phyloP scores from a whole-genome alignment of 2,888 invertebrate genomes.

The Dorcus hopei region DNA sequence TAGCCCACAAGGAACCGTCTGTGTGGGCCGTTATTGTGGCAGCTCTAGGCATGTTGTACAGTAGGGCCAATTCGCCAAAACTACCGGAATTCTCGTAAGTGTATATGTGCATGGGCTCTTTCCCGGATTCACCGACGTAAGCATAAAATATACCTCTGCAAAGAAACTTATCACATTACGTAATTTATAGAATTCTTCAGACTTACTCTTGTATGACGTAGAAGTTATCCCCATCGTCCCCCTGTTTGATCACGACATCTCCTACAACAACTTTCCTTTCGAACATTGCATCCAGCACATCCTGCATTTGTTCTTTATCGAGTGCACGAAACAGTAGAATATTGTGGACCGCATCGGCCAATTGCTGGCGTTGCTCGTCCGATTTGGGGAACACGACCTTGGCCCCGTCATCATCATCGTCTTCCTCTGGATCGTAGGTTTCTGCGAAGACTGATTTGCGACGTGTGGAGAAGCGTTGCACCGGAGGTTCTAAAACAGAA shows the following conservation, averaged over 20 bases:
- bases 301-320: constrained; percentile 86
- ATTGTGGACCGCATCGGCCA: constrained; percentile 84
- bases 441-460: constrained; percentile 96
- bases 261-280: constrained; percentile 82
- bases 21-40: constrained; percentile 86
- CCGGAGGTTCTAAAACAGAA: constrained; percentile 79
- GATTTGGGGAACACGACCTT: constrained; percentile 91
- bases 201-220: constrained; percentile 93
- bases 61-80: constrained; percentile 94
- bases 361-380: constrained; percentile 86
- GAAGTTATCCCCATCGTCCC: constrained; percentile 97
- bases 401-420: constrained; percentile 81
- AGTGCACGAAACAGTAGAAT: constrained; percentile 93
- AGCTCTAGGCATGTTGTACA: constrained; percentile 97
- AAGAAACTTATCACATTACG: constrained; percentile 20
- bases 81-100: constrained; percentile 88
- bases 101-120: constrained; percentile 64
- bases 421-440: constrained; percentile 95
- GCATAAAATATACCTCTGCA: constrained; percentile 78
- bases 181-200: neutral
- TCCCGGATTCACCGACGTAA: constrained; percentile 56
- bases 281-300: constrained; percentile 98
- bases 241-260: constrained; percentile 91
- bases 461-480: constrained; percentile 73
- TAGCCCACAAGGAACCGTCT: constrained; percentile 92